These are phyloP conservation scores for Lepidostoma basale DNA, from an alignment of 1,140 invertebrate species.

Conservation along the genomic window DNA sequence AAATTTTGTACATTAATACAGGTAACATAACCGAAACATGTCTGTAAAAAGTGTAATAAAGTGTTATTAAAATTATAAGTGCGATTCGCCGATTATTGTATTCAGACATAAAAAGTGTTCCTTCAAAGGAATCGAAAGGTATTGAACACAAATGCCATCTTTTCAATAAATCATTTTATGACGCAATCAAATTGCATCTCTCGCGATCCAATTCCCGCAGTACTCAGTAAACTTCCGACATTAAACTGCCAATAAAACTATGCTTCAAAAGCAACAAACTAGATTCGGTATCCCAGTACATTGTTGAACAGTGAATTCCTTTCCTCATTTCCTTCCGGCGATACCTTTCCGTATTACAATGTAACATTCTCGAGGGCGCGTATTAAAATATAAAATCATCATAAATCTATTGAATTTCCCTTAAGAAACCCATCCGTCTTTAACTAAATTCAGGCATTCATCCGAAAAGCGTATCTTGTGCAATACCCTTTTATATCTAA, in stretches of 20 bases:
- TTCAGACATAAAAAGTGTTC: neutral
- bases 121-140: neutral
- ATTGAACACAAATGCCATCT: neutral
- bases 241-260: too few relatives aligned
- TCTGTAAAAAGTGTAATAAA: neutral
- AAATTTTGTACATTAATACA: neutral
- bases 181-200: too few relatives aligned
- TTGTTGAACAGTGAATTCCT: too few relatives aligned
- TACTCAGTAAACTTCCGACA: too few relatives aligned
- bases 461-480: neutral
- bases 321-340: too few relatives aligned
- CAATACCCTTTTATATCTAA: neutral
- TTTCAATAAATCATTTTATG: neutral
- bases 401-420: neutral
- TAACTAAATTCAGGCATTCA: neutral
- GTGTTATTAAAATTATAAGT: neutral
- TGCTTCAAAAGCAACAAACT: too few relatives aligned
- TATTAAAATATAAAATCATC: too few relatives aligned
- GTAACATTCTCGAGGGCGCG: too few relatives aligned
- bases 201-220: too few relatives aligned
- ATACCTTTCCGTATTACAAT: too few relatives aligned
- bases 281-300: too few relatives aligned
- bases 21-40: neutral
- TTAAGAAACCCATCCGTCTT: neutral
- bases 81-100: neutral